Evolutionary conservation across 2,113 vertebrate species (phyloP), one percentile per base, ranked within the genome.

Genomic region (Cepphus grylle): DNA sequence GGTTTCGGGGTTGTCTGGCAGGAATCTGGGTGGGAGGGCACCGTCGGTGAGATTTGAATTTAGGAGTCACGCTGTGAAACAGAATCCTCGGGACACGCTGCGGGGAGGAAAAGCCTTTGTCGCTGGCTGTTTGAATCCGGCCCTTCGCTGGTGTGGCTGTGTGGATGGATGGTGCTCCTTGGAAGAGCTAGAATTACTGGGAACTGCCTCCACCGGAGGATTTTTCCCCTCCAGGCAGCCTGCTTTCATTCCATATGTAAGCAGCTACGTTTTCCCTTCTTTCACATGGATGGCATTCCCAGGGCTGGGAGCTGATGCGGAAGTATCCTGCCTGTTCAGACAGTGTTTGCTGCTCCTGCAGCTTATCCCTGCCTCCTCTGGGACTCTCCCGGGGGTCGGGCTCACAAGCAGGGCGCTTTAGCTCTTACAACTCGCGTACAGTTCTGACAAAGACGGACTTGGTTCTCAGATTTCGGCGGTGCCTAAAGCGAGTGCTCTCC

Each of bases 1-100:
- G 93, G 96, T 97, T 96, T 96, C 95, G 38, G 86, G 71, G 38
- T 45, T 92, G 96, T 73, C 85, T n/a, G 88, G 80, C 86, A 89
- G 94, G 94, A 91, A 94, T 87, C 83, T 65, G 61, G 90, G 90
- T 94, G 95, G 94, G 94, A 95, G 94, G 91, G 78, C 74, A 34
- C 61, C 29, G 85, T 4, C 12, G 34, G 73, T 74, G 96, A 95
- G 86, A 86, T 93, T 34, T 72, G 92, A 81, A 56, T 88, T 53
- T 8, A 11, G 62, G 92, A 96, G 76, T 73, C 76, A 25, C 23
- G 1, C 50, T 13, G 52, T 19, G 73, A 91, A 14, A 11, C 73
- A 69, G 66, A 52, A 5, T 17, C 78, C 32, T 52, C 62, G 58
- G 27, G 84, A 27, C 73, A 34, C 38, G 4, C 27, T 6, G 43